Base-by-base conservation (phyloP, 2,888 invertebrate genomes). In the Sipunculus nudus region DNA sequence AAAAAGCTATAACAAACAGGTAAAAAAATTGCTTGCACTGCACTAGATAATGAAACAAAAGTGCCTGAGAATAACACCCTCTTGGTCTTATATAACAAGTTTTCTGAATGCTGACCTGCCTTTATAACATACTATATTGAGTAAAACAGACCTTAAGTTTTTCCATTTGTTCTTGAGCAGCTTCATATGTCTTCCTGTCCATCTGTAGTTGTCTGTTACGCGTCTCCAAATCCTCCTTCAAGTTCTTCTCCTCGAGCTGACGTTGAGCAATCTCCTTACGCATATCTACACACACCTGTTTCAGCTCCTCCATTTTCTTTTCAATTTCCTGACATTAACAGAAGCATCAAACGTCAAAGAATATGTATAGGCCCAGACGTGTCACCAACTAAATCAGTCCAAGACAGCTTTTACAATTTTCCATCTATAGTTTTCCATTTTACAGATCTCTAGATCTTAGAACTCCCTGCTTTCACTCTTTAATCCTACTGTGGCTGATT, bases 281-380 rank as follows among this genome's bases (percentile, higher is more conserved):
- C 71, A 83, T 71, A 23, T 83, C 83, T 35, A 78, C 78, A 66
- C 73, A 73, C 6, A 76, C 73, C 16, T 73, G 67, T 49, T 82
- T 80, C 25, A 84, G 68, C 55, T 82, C 78, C 54, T 82, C 81
- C 10, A 78, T 74, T 63, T 80, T 81, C 63, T 81, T 80, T 61
- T 83, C 82, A 10, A 82, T 71, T 63, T 83, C 82, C 79, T 82
- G 66, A 5, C 49, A 26, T 50, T 19, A 13, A 25, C 13, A 23
- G 13, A 13, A 38, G 38, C 38, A 38, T 38, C 13, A 38, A 13
- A 13, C 38, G 13, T n/a, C n/a, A 38, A 38, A n/a, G n/a, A n/a
- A n/a, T n/a, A n/a, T n/a, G n/a, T n/a, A n/a, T n/a, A n/a, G n/a
- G n/a, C n/a, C n/a, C n/a, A n/a, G n/a, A n/a, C n/a, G n/a, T n/a